Evolutionary conservation across 1,140 invertebrate genomes (phyloP).

Genomic region (Gryllus bimaculatus): DNA sequence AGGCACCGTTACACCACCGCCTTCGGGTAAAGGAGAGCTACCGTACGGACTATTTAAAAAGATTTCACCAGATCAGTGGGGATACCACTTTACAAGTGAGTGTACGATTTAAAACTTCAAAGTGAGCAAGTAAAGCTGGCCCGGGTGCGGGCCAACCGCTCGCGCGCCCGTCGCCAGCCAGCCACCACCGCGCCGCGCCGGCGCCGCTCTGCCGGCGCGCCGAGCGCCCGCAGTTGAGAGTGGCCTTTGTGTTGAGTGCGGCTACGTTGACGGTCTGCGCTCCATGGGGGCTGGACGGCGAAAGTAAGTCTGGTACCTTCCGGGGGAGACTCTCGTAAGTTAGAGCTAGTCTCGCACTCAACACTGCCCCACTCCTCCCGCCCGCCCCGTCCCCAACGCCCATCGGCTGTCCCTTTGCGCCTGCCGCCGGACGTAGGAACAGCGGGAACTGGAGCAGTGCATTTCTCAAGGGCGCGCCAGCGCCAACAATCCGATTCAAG

Average conservation of each 20-base stretch:
- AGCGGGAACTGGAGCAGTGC: slow-evolving; percentile 37
- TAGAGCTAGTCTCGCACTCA: slow-evolving; percentile 27
- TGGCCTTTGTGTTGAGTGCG: slow-evolving; percentile 54
- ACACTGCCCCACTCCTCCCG: neutral
- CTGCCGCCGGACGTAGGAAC: slow-evolving; percentile 70
- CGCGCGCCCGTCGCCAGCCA: too few relatives aligned
- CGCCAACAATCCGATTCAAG: too few relatives aligned
- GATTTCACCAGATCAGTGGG: too few relatives aligned
- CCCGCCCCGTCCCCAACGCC: neutral
- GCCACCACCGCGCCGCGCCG: too few relatives aligned
- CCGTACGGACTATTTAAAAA: too few relatives aligned
- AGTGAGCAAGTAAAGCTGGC: too few relatives aligned
- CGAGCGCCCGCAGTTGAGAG: neutral
- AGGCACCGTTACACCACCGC: too few relatives aligned
- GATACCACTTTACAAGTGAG: too few relatives aligned
- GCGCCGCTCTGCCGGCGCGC: neutral
- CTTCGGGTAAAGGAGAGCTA: too few relatives aligned
- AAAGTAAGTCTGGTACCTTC: slow-evolving; percentile 94
- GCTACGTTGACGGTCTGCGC: slow-evolving; percentile 83
- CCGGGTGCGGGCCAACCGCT: neutral
- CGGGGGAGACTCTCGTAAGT: slow-evolving; percentile 89
- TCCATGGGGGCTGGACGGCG: slow-evolving; percentile 83
- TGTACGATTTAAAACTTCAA: too few relatives aligned
- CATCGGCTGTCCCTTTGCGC: slow-evolving; percentile 35
- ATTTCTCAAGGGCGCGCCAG: too few relatives aligned